Base-by-base conservation (phyloP, 2,113 vertebrate genomes). In the Archocentrus centrarchus region DNA sequence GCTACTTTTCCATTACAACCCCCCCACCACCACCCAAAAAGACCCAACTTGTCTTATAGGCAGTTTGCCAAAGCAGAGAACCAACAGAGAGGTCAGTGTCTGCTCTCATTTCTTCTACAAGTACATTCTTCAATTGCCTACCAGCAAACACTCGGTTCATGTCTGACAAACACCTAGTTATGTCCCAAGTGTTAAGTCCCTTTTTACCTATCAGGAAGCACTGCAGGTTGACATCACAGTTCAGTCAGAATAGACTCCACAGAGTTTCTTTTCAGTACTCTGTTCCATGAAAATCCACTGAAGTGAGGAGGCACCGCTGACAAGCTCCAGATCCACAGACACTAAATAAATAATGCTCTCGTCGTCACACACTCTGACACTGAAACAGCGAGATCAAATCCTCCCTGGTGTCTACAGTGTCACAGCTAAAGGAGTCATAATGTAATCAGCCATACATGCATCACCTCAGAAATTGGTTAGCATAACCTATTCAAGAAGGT, bases 311-410 rank as follows among this genome's bases (percentile, higher is more conserved):
- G 44, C 77, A 73, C 30, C 3, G 8, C 30, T 81, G 81, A 84
- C 81, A 15, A 14, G 78, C 77, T 75, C 59, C 53, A 77, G 78
- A 87, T 68, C 78, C 62, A 61, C 88, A 84, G 62, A 18, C 62
- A 50, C 84, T 95, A 88, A 96, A 96, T 96, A 95, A 96, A 77
- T 96, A 62, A 95, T 94, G 85, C 22, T 59, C 70, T 47, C 3
- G 35, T 76, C 68, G 55, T 62, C 77, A 73, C 68, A 30, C 75
- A 76, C 73, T 80, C 82, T 91, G 93, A 93, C 89, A 93, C 75
- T 61, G 79, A 91, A 82, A 63, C 89, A 66, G 60, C 50, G 62
- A 44, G 89, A 94, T 94, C 93, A 83, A 82, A 90, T 94, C 60
- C 86, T 75, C 81, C 53, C 53, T 30, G 70, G 50, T 81, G 86